Base-by-base conservation (phyloP, 2,888 invertebrate genomes). In the Selenia dentaria region DNA sequence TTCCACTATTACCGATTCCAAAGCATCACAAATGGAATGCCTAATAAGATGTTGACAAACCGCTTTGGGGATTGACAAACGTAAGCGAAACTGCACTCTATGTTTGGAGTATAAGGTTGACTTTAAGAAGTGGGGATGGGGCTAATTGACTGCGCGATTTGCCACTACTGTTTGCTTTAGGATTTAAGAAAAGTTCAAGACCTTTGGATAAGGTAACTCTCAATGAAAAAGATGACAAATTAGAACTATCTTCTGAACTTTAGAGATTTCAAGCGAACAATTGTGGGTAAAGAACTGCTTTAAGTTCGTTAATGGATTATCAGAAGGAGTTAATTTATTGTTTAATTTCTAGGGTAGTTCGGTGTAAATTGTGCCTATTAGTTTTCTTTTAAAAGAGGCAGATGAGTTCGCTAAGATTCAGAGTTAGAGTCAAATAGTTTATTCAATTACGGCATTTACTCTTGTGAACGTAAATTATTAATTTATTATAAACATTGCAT, bases 31-130 rank as follows among this genome's bases (percentile, higher is more conserved):
- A 68, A 67, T 63, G 54, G 69, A 72, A 70, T 71, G 51, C 54
- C 43, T 70, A 69, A 71, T 66, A 67, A 66, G 67, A 54, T 49
- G 49, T 59, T 64, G 61, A 64, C 60, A 62, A 64, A 60, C 59
- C 42, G 53, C 52, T 60, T 58, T 46, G 50, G 46, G 51, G 33
- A 38, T 46, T 24, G 26, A 33, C 16, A 13, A 4, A 27, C 27
- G 6, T 43, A 50, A 33, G 28, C 43, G 16, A 60, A 40, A 55
- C 46, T 52, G 6, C 4, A 57, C 57, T 53, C 37, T 62, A 51
- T 11, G 2, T 0, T 3, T 6, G 11, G 0, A 33, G 0, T 2
- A 16, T 53, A 67, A 48, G 42, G 58, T 51, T 13, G 27, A 18
- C 8, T 57, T 42, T 58, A 24, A 34, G 24, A 29, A 26, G 20